Percentiles rank a stretch among this genome's conserved stretches.
Conservation (phyloP, 1,140 invertebrate genomes). For the Drosophila neocordata region DNA sequence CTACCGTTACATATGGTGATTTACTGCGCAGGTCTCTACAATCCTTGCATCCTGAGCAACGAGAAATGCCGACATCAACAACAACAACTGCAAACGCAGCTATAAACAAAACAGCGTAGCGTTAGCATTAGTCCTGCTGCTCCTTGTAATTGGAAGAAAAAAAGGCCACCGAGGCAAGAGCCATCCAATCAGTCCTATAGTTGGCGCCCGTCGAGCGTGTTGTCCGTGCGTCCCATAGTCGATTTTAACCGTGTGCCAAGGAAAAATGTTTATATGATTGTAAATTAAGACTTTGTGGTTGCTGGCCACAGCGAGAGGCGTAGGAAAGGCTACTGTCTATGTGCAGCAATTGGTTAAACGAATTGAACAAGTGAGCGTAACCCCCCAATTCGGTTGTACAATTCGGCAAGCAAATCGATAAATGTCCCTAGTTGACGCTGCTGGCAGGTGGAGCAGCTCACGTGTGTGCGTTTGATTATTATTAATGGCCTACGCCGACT, state of each 20-base stretch:
- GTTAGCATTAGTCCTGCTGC: slow-evolving; percentile 40
- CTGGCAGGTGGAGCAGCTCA: slow-evolving; percentile 37
- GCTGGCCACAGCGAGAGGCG: not conserved
- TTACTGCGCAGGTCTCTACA: slow-evolving; percentile 63
- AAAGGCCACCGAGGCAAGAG: slow-evolving; percentile 37
- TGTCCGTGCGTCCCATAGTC: slow-evolving; percentile 17
- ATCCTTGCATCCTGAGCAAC: slow-evolving; percentile 51
- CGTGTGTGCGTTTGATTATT: slow-evolving; percentile 70
- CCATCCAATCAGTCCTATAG: slow-evolving; percentile 61
- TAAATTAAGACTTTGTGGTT: slow-evolving; percentile 31
- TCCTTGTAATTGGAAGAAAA: slow-evolving; percentile 55
- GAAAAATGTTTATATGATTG: slow-evolving; percentile 36
- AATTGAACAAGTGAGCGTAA: slow-evolving; percentile 48
- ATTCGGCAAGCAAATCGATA: slow-evolving; percentile 74
- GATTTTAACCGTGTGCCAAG: not conserved
- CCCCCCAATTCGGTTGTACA: slow-evolving; percentile 47
- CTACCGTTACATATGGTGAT: not conserved
- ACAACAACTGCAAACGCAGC: slow-evolving; percentile 56
- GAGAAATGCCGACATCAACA: slow-evolving; percentile 73
- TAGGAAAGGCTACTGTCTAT: not conserved
- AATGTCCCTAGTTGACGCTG: slow-evolving; percentile 33
- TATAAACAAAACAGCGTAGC: slow-evolving; percentile 69
- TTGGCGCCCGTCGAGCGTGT: slow-evolving; percentile 52
- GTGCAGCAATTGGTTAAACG: slow-evolving; percentile 16
- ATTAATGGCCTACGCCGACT: slow-evolving; percentile 7